Conservation (phyloP, 2,113 vertebrate genomes). For the Platysteira castanea region DNA sequence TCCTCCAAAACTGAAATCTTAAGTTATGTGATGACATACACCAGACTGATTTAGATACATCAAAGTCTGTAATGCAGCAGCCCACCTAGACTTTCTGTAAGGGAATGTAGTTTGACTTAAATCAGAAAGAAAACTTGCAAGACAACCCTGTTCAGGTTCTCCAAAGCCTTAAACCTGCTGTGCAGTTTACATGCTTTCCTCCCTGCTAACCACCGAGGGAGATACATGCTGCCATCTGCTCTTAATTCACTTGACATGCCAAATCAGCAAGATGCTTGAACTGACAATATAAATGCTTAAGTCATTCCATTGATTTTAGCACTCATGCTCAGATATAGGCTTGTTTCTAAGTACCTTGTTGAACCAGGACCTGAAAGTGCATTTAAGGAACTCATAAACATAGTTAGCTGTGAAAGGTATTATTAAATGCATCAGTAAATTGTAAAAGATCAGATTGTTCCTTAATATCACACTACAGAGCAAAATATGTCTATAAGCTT, state of each 20-base stretch:
- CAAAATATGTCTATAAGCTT: background rate
- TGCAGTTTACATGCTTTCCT: background rate
- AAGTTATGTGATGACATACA: background rate
- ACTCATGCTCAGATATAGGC: background rate
- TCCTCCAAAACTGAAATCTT: background rate
- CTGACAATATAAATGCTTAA: background rate
- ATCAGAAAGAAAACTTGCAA: background rate
- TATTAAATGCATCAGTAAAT: background rate
- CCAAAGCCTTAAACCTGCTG: background rate
- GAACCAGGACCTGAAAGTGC: background rate
- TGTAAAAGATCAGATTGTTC: background rate
- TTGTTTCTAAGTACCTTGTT: background rate
- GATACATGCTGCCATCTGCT: background rate
- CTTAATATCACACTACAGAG: background rate
- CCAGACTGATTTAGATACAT: background rate
- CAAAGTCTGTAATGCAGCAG: background rate
- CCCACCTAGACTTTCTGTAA: background rate
- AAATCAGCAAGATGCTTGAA: background rate
- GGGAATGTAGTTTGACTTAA: background rate
- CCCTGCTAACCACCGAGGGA: background rate
- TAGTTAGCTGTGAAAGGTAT: background rate
- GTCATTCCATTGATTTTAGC: background rate
- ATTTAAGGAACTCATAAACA: background rate
- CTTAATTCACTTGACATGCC: background rate
- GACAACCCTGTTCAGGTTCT: background rate